A percentile compares a stretch with the other conserved stretches of the same genome.
These are phyloP conservation scores for Liposcelis brunnea DNA, from an alignment of 2,888 invertebrate genomes.

Conservation along the genomic window DNA sequence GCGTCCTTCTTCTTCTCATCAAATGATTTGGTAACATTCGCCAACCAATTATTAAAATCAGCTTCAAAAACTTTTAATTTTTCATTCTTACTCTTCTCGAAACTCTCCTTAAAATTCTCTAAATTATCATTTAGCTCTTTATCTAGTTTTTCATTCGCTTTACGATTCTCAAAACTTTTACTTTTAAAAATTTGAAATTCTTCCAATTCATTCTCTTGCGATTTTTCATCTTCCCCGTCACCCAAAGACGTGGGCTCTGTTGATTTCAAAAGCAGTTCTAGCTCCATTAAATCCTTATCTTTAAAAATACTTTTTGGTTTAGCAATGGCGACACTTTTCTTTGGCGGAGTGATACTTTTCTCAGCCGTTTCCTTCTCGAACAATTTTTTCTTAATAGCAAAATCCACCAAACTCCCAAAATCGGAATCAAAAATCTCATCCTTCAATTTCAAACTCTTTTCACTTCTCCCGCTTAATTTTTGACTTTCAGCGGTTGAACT, in stretches of 20 bases:
- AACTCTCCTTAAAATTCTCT: conserved; percentile 27
- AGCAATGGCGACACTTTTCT: conserved; percentile 21
- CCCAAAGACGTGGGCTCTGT: too few relatives aligned
- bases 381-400: conserved; percentile 12
- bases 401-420: conserved; percentile 20
- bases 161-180: too few relatives aligned
- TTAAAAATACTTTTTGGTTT: conserved; percentile 18
- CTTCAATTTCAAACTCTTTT: conserved; percentile 25
- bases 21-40: conserved; percentile 14
- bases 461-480: conserved; percentile 16
- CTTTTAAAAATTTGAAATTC: too few relatives aligned
- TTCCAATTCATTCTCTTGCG: too few relatives aligned
- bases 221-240: neutral
- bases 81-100: conserved; percentile 31
- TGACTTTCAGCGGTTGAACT: too few relatives aligned
- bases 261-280: neutral
- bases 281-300: conserved; percentile 18
- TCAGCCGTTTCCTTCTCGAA: conserved; percentile 19
- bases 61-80: conserved; percentile 28
- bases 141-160: conserved; percentile 18
- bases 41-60: conserved; percentile 7
- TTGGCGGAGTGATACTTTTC: conserved; percentile 25
- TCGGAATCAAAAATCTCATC: conserved; percentile 21
- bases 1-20: conserved; percentile 10
- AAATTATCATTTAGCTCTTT: conserved; percentile 24